These are phyloP conservation scores for Theristus sp. DNA, from an alignment of 2,888 invertebrate species.

Conservation along the genomic window DNA sequence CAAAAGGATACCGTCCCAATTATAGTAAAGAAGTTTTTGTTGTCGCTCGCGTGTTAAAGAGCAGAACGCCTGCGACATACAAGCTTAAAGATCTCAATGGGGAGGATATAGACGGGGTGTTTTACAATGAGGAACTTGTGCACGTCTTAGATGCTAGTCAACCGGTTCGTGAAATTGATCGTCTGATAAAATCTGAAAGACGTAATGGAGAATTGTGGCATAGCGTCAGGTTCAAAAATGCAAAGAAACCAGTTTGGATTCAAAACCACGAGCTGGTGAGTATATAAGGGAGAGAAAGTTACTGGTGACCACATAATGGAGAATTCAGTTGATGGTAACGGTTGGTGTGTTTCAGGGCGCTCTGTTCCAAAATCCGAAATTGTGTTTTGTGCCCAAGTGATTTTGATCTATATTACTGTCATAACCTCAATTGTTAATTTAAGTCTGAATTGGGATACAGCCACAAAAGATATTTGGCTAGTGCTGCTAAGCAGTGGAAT, in stretches of 20 bases:
- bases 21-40: not conserved
- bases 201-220: not conserved
- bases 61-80: not conserved
- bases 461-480: not conserved
- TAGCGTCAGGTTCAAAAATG: not conserved
- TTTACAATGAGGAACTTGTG: constrained; percentile 1
- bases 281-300: not conserved
- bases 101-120: not conserved
- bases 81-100: not conserved
- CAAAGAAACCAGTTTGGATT: not conserved
- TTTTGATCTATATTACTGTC: not conserved
- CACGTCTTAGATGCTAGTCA: not conserved
- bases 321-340: not conserved
- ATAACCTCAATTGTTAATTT: not conserved
- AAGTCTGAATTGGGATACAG: not conserved
- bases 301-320: not conserved
- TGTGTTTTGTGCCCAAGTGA: not conserved
- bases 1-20: constrained; percentile 3
- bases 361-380: not conserved
- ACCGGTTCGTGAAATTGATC: not conserved
- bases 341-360: not conserved
- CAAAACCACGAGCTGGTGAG: not conserved
- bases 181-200: not conserved
- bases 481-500: not conserved
- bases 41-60: not conserved